These are phyloP conservation scores for Scaptomyza montana DNA, from an alignment of 1,140 invertebrate species.

Conservation along the genomic window DNA sequence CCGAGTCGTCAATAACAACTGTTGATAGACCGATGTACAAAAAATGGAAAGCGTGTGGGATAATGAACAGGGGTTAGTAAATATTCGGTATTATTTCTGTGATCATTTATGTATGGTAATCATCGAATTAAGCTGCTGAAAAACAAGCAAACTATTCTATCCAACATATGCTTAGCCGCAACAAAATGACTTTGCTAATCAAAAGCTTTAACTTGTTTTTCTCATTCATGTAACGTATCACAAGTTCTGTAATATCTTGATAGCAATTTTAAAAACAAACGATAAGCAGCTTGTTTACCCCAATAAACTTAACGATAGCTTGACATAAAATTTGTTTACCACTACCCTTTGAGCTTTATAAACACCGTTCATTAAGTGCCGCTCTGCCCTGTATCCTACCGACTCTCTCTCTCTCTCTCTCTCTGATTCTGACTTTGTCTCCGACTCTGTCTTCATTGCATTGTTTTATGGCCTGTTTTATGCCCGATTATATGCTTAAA, in stretches of 20 bases:
- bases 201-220: not conserved
- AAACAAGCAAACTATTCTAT: no score
- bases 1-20: constrained; percentile 48
- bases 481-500: constrained; percentile 80
- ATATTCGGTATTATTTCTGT: not conserved
- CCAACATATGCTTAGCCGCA: not conserved
- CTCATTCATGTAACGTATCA: constrained; percentile 6
- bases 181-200: constrained; percentile 4
- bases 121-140: no score
- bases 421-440: constrained; percentile 2
- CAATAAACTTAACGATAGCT: constrained; percentile 42
- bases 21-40: constrained; percentile 37
- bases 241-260: constrained; percentile 35
- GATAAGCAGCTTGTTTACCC: constrained; percentile 52
- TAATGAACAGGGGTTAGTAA: constrained; percentile 2
- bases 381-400: constrained; percentile 7
- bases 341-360: constrained; percentile 24
- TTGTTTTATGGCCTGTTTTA: constrained; percentile 79
- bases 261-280: constrained; percentile 30
- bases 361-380: constrained; percentile 50
- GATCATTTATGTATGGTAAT: not conserved
- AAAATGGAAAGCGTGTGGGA: constrained; percentile 3
- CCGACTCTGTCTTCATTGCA: constrained; percentile 41
- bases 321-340: constrained; percentile 12
- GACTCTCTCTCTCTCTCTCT: not conserved